Evolutionary conservation across 1,140 invertebrate species (phyloP).

Genomic region (Anagrus nilaparvatae): DNA sequence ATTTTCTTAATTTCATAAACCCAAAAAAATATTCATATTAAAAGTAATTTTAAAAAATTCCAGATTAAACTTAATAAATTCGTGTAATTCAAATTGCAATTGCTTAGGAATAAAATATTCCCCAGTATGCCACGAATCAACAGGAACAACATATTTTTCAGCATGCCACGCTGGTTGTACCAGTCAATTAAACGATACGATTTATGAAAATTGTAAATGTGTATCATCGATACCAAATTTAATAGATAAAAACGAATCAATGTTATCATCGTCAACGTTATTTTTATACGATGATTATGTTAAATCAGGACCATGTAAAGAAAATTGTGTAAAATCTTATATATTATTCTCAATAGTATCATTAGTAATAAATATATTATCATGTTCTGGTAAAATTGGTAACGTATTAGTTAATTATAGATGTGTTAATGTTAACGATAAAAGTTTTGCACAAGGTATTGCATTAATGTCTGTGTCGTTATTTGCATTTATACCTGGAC

Average conservation of each 20-base stretch:
- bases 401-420: constrained; percentile 53
- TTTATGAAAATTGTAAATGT: constrained; percentile 35
- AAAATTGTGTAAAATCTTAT: constrained; percentile 41
- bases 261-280: neutral
- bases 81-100: constrained; percentile 46
- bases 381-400: constrained; percentile 50
- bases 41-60: neutral
- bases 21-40: neutral
- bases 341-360: constrained; percentile 40
- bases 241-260: constrained; percentile 9
- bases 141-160: constrained; percentile 48
- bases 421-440: constrained; percentile 49
- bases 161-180: constrained; percentile 53
- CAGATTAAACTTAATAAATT: constrained; percentile 43
- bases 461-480: constrained; percentile 51
- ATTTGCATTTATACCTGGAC: constrained; percentile 55
- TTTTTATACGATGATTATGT: constrained; percentile 21
- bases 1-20: constrained; percentile 2
- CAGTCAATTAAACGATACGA: constrained; percentile 26
- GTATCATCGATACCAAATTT: constrained; percentile 10
- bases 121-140: constrained; percentile 47
- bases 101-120: constrained; percentile 46
- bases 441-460: constrained; percentile 55
- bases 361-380: constrained; percentile 44
- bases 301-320: constrained; percentile 43